Base-by-base conservation (phyloP, 2,888 invertebrate genomes). In the Eupeodes latifasciatus region DNA sequence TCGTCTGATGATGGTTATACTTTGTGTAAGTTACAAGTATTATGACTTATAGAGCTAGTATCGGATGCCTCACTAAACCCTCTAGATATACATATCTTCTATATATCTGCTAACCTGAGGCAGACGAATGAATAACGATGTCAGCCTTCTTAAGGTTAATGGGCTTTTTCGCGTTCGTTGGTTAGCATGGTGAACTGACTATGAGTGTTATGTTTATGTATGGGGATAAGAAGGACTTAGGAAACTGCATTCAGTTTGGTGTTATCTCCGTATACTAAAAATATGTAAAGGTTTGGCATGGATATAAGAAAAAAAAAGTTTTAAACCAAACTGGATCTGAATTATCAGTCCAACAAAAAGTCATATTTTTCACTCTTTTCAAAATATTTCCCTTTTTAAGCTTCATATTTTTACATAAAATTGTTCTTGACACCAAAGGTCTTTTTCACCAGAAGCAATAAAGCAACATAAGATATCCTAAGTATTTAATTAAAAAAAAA, bases 91-190 rank as follows among this genome's bases (percentile, higher is more conserved):
- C 5, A 47, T 47, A 51, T 0, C n/a, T 51, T 40, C 10, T 6
- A 19, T 19, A 19, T 27, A 6, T 55, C 0, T n/a, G n/a, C 61
- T 36, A 61, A 62, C 53, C 53, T 40, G 19, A 84, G 66, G 47
- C 51, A 27, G 53, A 77, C 55, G 74, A 74, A 84, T 81, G 80
- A 72, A 61, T 80, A 67, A 81, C 80, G 75, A 62, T 64, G 69
- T 74, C 64, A 64, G 71, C 51, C 44, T 34, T 79, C 81, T 57
- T 72, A 47, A 47, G 47, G 53, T 71, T 66, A 51, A 72, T 72
- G 59, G 57, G 66, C 55, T 69, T 76, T 66, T 44, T 44, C 10
- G 44, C 16, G 27, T 16, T 27, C 27, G 27, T 27, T 27, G 27
- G 27, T 27, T 27, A 2, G 27, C 2, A 27, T 69, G 53, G 69